Base-by-base conservation (phyloP, 1,140 invertebrate genomes). In the Frieseomelitta varia region DNA sequence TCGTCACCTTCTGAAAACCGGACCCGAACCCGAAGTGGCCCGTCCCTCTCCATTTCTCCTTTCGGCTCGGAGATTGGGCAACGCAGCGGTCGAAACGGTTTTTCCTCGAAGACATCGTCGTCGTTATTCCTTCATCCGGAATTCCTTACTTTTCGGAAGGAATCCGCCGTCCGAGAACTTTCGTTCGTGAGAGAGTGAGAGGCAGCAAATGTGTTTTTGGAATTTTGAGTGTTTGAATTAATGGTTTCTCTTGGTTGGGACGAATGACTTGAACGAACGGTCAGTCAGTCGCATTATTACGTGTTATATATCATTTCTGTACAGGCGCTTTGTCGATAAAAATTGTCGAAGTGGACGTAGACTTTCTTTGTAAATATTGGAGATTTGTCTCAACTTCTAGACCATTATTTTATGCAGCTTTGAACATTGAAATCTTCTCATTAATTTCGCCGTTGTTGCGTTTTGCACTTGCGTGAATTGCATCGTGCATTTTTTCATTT, bases 1-100 rank as follows among this genome's bases (percentile, higher is more conserved):
- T 89, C 86, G 84, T 89, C 78, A 86, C 73, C 78, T 85, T 47
- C 67, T 81, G 69, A 85, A 90, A 89, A 79, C 73, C 83, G 87
- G 75, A 85, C 75, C 75, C 8, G 17, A 63, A 74, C 77, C 77
- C 77, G 76, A 6, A 47, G 39, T 11, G 39, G 84, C 65, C 68
- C 61, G 71, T 34, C 34, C 6, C 47, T 17, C n/a, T 19, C 24
- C 17, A 4, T 34, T 39, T 24, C 34, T 24, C 56, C 58, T 6
- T 17, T 72, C 17, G 27, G 56, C 24, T 6, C 4, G 14, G n/a
- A 51, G 61, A 81, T 87, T 88, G 69, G 73, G 77, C 63, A 84
- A 88, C 51, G 65, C 24, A 65, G 19, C 56, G 8, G 47, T 4
- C 53, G 53, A 69, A 55, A 73, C 17, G 55, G 53, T 73, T 77